phyloP scores from a whole-genome alignment of 2,113 vertebrate species.

The Cryptomyrus ogoouensis region DNA sequence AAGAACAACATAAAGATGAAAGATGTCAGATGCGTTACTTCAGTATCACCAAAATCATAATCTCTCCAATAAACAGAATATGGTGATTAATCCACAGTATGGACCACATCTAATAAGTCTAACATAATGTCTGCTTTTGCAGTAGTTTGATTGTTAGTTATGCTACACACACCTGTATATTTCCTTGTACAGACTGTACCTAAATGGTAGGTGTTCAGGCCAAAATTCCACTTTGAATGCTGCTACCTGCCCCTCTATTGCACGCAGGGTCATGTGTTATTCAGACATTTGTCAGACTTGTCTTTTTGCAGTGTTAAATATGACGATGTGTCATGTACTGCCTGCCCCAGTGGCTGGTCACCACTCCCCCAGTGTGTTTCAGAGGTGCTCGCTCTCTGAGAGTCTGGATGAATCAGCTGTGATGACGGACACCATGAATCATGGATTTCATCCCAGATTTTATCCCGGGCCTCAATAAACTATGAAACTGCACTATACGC shows the following conservation, averaged over 20 bases:
- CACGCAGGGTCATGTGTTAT: background rate
- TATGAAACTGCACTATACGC: constrained; percentile 42
- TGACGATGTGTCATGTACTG: background rate
- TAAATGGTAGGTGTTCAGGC: background rate
- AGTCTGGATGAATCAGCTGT: constrained; percentile 31
- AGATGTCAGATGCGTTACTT: background rate
- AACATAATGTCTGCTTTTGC: background rate
- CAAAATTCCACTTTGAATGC: background rate
- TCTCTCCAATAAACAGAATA: background rate
- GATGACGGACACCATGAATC: constrained; percentile 37
- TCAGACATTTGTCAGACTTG: background rate
- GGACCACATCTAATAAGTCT: background rate
- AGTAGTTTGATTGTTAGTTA: background rate
- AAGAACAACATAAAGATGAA: constrained; percentile 26
- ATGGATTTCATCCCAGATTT: constrained; percentile 37
- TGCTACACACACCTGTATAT: background rate
- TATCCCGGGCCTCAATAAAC: constrained; percentile 29
- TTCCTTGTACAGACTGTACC: background rate
- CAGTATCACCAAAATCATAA: background rate
- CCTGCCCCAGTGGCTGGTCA: background rate
- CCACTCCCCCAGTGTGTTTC: background rate
- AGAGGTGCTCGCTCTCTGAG: background rate
- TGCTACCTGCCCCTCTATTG: background rate
- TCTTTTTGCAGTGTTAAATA: background rate
- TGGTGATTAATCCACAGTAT: background rate